A percentile compares a stretch with the other conserved stretches of the same genome.
These are phyloP conservation scores for Aphelinus certus DNA, from an alignment of 1,140 invertebrate genomes.

Conservation along the genomic window DNA sequence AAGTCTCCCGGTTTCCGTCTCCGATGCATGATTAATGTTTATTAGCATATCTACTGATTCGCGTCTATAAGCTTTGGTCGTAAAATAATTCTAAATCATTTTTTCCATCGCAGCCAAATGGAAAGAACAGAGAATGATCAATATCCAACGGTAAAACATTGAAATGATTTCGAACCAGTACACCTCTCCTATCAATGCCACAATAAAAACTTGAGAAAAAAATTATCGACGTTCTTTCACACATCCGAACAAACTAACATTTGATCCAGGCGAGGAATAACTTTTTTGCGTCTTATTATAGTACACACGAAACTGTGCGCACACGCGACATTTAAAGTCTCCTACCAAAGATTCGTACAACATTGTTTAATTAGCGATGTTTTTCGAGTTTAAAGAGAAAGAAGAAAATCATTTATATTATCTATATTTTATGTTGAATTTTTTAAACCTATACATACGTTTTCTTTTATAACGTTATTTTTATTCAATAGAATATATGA, in stretches of 20 bases:
- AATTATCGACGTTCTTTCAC: not conserved
- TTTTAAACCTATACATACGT: slow-evolving; percentile 33
- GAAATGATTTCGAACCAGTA: no score
- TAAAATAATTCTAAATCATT: not conserved
- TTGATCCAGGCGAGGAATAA: not conserved
- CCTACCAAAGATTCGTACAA: slow-evolving; percentile 40
- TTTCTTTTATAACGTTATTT: slow-evolving; percentile 35
- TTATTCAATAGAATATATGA: slow-evolving; percentile 27
- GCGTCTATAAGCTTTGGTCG: not conserved
- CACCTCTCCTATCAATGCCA: no score
- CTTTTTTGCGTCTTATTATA: not conserved
- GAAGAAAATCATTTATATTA: slow-evolving; percentile 28
- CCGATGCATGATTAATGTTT: slow-evolving; percentile 1
- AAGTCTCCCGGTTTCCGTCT: not conserved
- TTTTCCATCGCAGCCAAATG: not conserved
- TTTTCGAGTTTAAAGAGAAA: slow-evolving; percentile 10
- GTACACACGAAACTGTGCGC: slow-evolving; percentile 12
- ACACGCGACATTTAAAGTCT: slow-evolving; percentile 31
- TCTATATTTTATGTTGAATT: slow-evolving; percentile 38
- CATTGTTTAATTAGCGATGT: slow-evolving; percentile 26
- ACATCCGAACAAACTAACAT: not conserved
- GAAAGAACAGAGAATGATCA: not conserved
- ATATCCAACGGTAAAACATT: no score
- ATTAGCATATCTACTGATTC: not conserved
- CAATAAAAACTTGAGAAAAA: no score